A percentile compares a stretch with the other conserved stretches of the same genome.
These are phyloP conservation scores for Peromyscus californicus DNA, from an alignment of 2,113 vertebrate genomes.

Conservation along the genomic window DNA sequence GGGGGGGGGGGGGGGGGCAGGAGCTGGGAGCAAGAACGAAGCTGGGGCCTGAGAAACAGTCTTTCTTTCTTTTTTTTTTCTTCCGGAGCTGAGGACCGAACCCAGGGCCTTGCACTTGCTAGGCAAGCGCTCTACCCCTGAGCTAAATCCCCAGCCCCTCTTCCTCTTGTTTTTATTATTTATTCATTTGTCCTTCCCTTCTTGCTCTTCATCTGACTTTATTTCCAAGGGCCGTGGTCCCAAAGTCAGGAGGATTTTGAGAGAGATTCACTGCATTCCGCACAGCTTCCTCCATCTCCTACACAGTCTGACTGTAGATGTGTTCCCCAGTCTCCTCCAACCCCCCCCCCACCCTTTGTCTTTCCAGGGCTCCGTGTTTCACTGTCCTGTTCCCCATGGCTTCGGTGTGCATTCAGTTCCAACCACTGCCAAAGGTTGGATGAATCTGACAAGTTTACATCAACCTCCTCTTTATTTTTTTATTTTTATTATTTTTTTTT, in stretches of 20 bases:
- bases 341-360: background rate
- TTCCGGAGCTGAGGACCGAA: no score
- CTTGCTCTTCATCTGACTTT: background rate
- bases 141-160: no score
- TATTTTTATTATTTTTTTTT: background rate
- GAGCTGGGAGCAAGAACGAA: background rate
- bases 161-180: background rate
- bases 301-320: background rate
- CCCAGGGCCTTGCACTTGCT: no score
- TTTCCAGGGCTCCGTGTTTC: background rate
- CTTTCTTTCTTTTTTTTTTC: background rate
- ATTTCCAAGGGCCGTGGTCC: background rate
- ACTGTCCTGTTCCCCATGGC: background rate
- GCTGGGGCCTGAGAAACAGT: background rate
- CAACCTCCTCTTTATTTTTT: background rate
- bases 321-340: background rate
- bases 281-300: background rate
- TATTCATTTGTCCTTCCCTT: background rate
- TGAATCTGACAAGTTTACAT: background rate
- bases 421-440: background rate
- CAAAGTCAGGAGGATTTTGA: no score
- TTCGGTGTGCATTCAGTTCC: background rate
- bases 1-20: background rate
- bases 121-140: no score
- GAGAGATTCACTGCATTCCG: background rate